Evolutionary conservation across 2,797 vertebrate genomes (phyloP).

Genomic region (Cuniculus paca): DNA sequence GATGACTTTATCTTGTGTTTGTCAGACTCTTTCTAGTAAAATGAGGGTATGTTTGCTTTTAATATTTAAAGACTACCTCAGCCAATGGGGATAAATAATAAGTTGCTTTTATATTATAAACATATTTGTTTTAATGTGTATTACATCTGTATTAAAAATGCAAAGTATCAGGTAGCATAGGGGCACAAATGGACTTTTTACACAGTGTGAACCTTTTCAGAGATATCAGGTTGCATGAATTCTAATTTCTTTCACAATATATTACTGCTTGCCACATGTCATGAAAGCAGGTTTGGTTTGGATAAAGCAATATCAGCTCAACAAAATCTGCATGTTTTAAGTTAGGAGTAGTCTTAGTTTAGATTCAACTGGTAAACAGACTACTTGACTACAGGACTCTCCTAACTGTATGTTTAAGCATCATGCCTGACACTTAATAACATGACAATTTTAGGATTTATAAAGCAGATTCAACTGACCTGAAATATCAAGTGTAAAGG

Average conservation of each 20-base stretch:
- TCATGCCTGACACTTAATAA: neutral
- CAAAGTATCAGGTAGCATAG: slow-evolving; percentile 25
- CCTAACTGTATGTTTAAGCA: neutral
- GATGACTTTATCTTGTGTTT: slow-evolving; percentile 60
- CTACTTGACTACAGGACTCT: neutral
- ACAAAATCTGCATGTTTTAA: slow-evolving; percentile 43
- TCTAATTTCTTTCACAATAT: slow-evolving; percentile 58
- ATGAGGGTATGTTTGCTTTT: slow-evolving; percentile 49
- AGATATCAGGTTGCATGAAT: slow-evolving; percentile 73
- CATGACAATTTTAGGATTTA: slow-evolving; percentile 28
- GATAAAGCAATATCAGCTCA: slow-evolving; percentile 29
- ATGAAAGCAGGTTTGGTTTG: slow-evolving; percentile 55
- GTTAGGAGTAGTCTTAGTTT: slow-evolving; percentile 55
- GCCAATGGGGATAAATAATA: slow-evolving; percentile 45
- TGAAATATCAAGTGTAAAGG: slow-evolving; percentile 36
- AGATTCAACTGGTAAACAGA: neutral
- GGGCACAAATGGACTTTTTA: slow-evolving; percentile 83
- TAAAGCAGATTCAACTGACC: slow-evolving; percentile 20
- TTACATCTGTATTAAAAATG: slow-evolving; percentile 70
- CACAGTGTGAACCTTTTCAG: slow-evolving; percentile 75
- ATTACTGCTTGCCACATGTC: slow-evolving; percentile 62
- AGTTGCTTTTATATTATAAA: slow-evolving; percentile 64
- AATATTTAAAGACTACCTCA: slow-evolving; percentile 66
- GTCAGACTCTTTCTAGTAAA: slow-evolving; percentile 50
- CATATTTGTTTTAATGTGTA: slow-evolving; percentile 66